Evolutionary conservation across 2,888 invertebrate species (phyloP), one percentile per base, ranked within the genome.

Genomic region (Apamea crenata): DNA sequence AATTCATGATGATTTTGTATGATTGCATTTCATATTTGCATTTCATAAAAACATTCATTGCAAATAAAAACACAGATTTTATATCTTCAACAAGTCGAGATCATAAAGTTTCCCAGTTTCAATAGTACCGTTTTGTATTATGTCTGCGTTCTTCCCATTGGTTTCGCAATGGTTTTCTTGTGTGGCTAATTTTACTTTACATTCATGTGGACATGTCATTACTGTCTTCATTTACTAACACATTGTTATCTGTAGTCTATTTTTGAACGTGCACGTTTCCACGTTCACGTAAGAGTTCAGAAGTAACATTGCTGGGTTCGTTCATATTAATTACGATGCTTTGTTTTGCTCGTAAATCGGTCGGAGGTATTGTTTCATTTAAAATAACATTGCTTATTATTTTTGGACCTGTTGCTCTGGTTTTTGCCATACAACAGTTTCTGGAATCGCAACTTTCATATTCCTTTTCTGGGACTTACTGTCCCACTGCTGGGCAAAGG

Each of bases 221-320:
- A 95, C 93, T 93, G 94, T 94, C 93, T 94, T 92, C 94, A 92
- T 94, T 93, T 93, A 93, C 91, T 89, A 92, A 92, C 91, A 91
- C 90, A 94, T 92, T 94, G 93, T 94, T 94, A 93, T 93, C 94
- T 91, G 90, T 92, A 92, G 87, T 93, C 93, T 95, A 94, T 95
- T 94, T 96, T 93, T 91, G 91, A 84, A 88, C 90, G 83, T 90
- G 84, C 90, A 88, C 88, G 90, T 90, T 89, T 88, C 89, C 87
- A 86, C 74, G 68, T 81, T 68, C 83, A 77, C 86, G 84, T 87
- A 89, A 89, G 87, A 88, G 88, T 89, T 89, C 84, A 83, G 75
- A 85, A 87, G 80, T 74, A 78, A 86, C 77, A 78, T 77, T 78
- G 68, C 74, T 86, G 80, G 83, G 87, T 85, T 86, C 78, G 83